Base-by-base conservation (phyloP, 2,113 vertebrate species). In the Prietella phreatophila region DNA sequence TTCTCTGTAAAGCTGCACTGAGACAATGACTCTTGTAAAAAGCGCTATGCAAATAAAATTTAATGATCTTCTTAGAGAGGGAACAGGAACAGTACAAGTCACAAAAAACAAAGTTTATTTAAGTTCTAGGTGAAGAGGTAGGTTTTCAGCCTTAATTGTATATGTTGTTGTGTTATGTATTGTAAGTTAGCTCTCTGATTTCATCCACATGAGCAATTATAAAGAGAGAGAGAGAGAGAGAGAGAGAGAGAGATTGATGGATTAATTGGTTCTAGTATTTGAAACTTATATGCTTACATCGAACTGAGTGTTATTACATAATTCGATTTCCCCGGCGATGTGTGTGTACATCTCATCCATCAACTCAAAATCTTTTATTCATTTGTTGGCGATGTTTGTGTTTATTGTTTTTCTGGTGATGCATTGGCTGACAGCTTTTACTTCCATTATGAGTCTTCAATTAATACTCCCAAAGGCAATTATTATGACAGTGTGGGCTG, bases 381-480 rank as follows among this genome's bases (percentile, higher is more conserved):
- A 93, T 94, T 92, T 86, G 91, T 92, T 92, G 92, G 92, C 95
- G 91, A 91, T 88, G 92, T 93, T 85, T 88, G 60, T 84, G 56
- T 86, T 85, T 85, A 50, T 56, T 82, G 27, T 75, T 83, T 93
- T 91, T 89, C 89, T 89, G 91, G 93, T 95, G 92, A 95, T 94
- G 91, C 92, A 93, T 95, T 93, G 91, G 91, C 92, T 36, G 91
- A 93, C 94, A 92, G 90, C 91, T 92, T 89, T 89, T 93, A 91
- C 94, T 95, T 94, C 92, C 93, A 93, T 94, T 93, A 92, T 87
- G 92, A 92, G 93, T 92, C 91, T 90, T 93, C 92, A 94, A 95
- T 95, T 95, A 95, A 94, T 93, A 93, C 90, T 91, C 90, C 93
- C 89, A 93, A 93, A 94, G 93, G 90, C 92, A 94, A 95, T 95